Evolutionary conservation across 1,140 invertebrate genomes (phyloP).

Genomic region (Euura lappo): DNA sequence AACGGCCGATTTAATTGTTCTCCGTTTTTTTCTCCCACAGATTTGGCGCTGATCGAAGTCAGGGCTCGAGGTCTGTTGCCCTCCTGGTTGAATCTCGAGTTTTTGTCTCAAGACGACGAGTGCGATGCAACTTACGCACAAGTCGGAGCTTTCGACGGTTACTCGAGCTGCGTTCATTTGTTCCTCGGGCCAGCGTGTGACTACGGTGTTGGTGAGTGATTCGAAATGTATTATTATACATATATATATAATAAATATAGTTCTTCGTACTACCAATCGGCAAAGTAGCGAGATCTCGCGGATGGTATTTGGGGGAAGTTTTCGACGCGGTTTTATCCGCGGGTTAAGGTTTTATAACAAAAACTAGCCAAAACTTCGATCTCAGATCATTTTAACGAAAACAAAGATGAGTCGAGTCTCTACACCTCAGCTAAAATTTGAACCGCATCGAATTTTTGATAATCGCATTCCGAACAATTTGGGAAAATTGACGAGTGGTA

Average conservation of each 20-base stretch:
- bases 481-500: too few species aligned
- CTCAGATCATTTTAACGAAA: too few species aligned
- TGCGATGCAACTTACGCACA: conserved; percentile 74
- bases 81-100: conserved; percentile 62
- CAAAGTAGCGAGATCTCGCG: too few species aligned
- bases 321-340: too few species aligned
- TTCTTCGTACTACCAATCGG: too few species aligned
- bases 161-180: conserved; percentile 70
- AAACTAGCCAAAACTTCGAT: too few species aligned
- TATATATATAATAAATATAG: not conserved
- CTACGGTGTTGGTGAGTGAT: conserved; percentile 73
- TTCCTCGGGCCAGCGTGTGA: conserved; percentile 79
- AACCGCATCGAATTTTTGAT: too few species aligned
- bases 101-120: conserved; percentile 68
- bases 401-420: too few species aligned
- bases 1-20: too few species aligned
- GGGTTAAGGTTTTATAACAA: not conserved
- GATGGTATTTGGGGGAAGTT: too few species aligned
- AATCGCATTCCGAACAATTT: too few species aligned
- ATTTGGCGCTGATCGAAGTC: conserved; percentile 63
- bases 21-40: conserved; percentile 29
- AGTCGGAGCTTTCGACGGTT: conserved; percentile 71
- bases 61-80: conserved; percentile 60
- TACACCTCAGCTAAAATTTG: too few species aligned
- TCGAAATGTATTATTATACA: not conserved